A percentile compares a stretch with the other conserved stretches of the same genome.
These are phyloP conservation scores for Caenorhabditis sinica DNA, from an alignment of 2,888 invertebrate species.

Conservation along the genomic window DNA sequence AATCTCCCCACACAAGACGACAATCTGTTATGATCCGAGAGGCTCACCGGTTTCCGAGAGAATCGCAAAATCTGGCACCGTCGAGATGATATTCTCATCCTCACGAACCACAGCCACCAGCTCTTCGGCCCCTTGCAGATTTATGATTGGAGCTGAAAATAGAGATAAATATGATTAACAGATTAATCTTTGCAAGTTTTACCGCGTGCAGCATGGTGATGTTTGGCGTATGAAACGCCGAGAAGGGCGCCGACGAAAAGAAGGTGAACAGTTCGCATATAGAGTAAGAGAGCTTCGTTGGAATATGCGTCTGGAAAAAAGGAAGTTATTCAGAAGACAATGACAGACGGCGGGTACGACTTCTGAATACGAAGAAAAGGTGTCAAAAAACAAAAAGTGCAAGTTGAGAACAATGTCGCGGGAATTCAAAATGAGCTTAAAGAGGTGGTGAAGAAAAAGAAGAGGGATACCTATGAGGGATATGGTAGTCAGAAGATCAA, in stretches of 20 bases:
- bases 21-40: constrained; percentile 19
- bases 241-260: constrained; percentile 45
- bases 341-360: not conserved
- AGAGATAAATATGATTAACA: not conserved
- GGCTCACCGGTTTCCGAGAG: constrained; percentile 80
- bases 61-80: constrained; percentile 80
- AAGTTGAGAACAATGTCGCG: constrained; percentile 19
- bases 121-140: constrained; percentile 81
- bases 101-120: constrained; percentile 79
- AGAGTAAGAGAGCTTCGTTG: constrained; percentile 57
- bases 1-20: constrained; percentile 14
- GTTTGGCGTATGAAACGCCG: constrained; percentile 49
- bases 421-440: not conserved
- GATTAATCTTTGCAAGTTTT: not conserved
- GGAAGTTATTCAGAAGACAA: constrained; percentile 15
- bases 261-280: constrained; percentile 56
- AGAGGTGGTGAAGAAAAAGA: not conserved
- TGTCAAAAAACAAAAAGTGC: constrained; percentile 40
- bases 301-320: constrained; percentile 53
- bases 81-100: constrained; percentile 80
- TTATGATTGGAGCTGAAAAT: constrained; percentile 79
- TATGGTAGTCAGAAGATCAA: constrained; percentile 1
- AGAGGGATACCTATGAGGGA: not conserved
- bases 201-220: constrained; percentile 64
- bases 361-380: constrained; percentile 23